phyloP scores from a whole-genome alignment of 1,140 invertebrate species.

The Nebria ingens region DNA sequence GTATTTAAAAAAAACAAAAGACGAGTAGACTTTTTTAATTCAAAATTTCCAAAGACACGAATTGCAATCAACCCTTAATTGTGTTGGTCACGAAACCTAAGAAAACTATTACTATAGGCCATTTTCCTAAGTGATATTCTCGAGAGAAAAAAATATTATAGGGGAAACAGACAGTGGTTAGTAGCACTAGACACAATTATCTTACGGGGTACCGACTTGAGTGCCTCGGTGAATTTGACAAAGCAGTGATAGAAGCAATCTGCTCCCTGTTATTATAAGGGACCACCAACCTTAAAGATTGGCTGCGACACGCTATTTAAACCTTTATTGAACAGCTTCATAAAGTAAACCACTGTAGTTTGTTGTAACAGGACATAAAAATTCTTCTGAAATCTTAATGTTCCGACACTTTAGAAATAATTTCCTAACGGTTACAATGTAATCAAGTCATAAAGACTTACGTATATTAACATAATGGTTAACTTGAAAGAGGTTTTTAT shows the following conservation, averaged over 20 bases:
- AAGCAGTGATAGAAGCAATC: background rate
- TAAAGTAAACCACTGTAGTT: too few relatives aligned
- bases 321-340: too few relatives aligned
- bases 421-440: too few relatives aligned
- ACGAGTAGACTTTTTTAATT: too few relatives aligned
- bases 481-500: too few relatives aligned
- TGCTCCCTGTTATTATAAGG: background rate
- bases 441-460: too few relatives aligned
- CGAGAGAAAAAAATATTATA: constrained; percentile 1
- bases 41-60: background rate
- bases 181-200: constrained; percentile 6
- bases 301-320: background rate
- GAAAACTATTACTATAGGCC: constrained; percentile 1
- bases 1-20: too few relatives aligned
- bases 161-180: too few relatives aligned
- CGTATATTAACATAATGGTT: too few relatives aligned
- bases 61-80: background rate
- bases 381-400: too few relatives aligned
- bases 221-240: background rate
- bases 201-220: background rate
- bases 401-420: too few relatives aligned
- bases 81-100: background rate
- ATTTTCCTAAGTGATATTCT: background rate
- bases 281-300: constrained; percentile 2
- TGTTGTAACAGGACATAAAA: too few relatives aligned